phyloP scores from a whole-genome alignment of 2,113 vertebrate species.

The Holacanthus passer region DNA sequence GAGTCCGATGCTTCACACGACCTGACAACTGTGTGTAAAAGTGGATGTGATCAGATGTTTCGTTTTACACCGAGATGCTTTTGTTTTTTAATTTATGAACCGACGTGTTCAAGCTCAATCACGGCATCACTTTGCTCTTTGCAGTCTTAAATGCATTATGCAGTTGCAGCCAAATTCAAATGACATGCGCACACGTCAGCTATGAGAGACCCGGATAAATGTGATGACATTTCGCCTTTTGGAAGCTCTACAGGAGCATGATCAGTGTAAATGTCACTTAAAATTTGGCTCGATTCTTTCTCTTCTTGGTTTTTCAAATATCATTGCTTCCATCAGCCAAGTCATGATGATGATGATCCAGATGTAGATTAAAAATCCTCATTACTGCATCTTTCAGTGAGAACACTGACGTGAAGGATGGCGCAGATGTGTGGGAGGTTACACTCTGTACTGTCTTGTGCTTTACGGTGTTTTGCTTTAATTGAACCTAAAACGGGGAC shows the following conservation, averaged over 20 bases:
- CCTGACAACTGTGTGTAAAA: too few relatives aligned
- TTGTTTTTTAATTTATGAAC: too few relatives aligned
- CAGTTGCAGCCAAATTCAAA: not conserved
- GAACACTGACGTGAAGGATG: not conserved
- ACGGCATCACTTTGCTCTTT: too few relatives aligned
- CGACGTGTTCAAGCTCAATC: too few relatives aligned
- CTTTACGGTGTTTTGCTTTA: constrained; percentile 45
- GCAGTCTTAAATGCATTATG: not conserved
- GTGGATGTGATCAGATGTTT: too few relatives aligned
- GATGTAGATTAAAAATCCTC: not conserved
- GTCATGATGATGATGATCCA: not conserved
- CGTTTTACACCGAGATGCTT: too few relatives aligned
- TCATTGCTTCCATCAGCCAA: not conserved
- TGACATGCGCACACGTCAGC: not conserved
- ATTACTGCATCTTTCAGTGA: not conserved
- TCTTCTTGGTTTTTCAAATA: not conserved
- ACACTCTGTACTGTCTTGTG: too few relatives aligned
- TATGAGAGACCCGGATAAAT: not conserved
- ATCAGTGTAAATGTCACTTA: constrained; percentile 38
- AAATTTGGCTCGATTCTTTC: constrained; percentile 8
- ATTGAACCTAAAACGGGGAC: constrained; percentile 37
- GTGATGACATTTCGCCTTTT: constrained; percentile 21
- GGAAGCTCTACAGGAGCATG: constrained; percentile 2
- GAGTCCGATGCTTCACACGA: too few relatives aligned
- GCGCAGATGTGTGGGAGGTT: not conserved